Evolutionary conservation across 2,113 vertebrate species (phyloP).

Genomic region (Spea bombifrons): DNA sequence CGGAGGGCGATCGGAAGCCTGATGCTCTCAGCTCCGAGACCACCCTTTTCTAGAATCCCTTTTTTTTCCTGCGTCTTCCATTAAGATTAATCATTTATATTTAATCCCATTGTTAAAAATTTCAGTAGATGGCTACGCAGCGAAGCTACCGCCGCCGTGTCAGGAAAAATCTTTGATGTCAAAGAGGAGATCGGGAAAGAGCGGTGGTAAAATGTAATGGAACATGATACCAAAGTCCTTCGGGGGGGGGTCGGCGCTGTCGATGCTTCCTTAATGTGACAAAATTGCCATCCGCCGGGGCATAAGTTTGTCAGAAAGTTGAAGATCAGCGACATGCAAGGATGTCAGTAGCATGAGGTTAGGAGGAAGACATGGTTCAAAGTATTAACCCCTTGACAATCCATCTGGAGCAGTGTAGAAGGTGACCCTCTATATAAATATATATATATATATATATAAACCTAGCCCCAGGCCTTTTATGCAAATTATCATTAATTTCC

Average conservation of each 20-base stretch:
- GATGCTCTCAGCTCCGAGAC: conserved; percentile 59
- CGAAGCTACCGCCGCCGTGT: conserved; percentile 72
- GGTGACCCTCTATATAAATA: too few species aligned
- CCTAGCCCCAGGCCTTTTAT: too few species aligned
- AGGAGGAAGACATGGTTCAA: too few species aligned
- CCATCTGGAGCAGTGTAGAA: too few species aligned
- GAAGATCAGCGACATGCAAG: too few species aligned
- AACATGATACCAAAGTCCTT: conserved; percentile 74
- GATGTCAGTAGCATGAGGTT: too few species aligned
- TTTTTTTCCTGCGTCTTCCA: conserved; percentile 56
- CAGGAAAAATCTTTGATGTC: conserved; percentile 75
- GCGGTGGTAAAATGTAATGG: conserved; percentile 75
- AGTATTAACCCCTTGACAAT: too few species aligned
- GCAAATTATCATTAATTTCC: too few species aligned
- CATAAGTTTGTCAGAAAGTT: too few species aligned
- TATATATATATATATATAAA: too few species aligned
- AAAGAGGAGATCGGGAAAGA: conserved; percentile 71
- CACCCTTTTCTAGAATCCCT: conserved; percentile 56
- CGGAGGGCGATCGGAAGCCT: conserved; percentile 59
- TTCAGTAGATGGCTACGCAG: conserved; percentile 71
- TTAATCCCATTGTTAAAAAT: conserved; percentile 77
- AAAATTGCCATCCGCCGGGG: conserved; percentile 64
- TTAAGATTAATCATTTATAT: conserved; percentile 74
- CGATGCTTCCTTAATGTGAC: conserved; percentile 68
- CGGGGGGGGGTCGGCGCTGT: conserved; percentile 64